These are phyloP conservation scores for Drosophila anceps DNA, from an alignment of 2,888 invertebrate genomes.

Conservation along the genomic window DNA sequence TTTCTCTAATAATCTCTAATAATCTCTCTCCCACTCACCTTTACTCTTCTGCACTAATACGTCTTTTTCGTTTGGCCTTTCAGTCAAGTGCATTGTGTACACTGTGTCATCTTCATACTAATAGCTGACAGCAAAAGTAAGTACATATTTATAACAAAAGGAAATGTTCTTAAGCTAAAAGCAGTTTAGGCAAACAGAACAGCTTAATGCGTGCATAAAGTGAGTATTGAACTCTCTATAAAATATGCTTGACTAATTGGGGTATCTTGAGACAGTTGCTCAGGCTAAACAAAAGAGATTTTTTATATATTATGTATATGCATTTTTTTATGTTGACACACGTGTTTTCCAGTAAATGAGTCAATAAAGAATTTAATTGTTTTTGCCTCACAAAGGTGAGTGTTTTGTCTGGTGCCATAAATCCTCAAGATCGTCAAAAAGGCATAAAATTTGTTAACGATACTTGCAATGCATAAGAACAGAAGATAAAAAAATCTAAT, in stretches of 20 bases:
- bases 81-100: not conserved
- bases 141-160: not conserved
- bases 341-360: not conserved
- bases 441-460: not conserved
- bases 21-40: not conserved
- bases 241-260: not conserved
- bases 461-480: not conserved
- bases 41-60: not conserved
- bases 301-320: not conserved
- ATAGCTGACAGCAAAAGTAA: constrained; percentile 2
- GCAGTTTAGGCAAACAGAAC: not conserved
- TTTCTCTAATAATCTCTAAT: no score
- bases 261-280: not conserved
- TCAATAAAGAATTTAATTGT: not conserved
- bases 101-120: not conserved
- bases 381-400: not conserved
- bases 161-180: not conserved
- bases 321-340: not conserved
- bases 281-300: not conserved
- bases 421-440: not conserved
- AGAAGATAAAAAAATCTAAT: not conserved
- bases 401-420: not conserved
- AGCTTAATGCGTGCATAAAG: not conserved
- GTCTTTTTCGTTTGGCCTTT: no score
- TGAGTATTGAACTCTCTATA: not conserved